A percentile compares a stretch with the other conserved stretches of the same genome.
Evolutionary conservation across 1,140 invertebrate genomes (phyloP).

Genomic region (Aleiodes sp.): DNA sequence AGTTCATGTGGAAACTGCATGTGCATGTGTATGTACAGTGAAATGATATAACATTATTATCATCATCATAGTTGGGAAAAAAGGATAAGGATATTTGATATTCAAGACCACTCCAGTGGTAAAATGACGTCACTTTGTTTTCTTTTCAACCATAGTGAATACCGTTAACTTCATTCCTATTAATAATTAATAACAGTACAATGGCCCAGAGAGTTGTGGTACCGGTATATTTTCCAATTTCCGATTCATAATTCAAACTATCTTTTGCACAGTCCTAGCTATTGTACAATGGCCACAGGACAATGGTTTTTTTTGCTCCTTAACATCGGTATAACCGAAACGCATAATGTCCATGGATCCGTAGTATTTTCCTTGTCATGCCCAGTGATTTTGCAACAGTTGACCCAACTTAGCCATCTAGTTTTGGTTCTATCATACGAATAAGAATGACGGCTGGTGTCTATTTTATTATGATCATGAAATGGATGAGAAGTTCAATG

Average conservation of each 20-base stretch:
- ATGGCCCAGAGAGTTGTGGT: slow-evolving; percentile 6
- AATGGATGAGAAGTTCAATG: no score
- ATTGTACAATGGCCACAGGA: slow-evolving; percentile 17
- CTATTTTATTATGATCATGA: not conserved
- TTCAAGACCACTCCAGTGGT: slow-evolving; percentile 31
- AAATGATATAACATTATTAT: slow-evolving; percentile 22
- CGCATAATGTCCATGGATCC: slow-evolving; percentile 10
- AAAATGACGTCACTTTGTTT: slow-evolving; percentile 10
- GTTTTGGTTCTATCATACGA: not conserved
- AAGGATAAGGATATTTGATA: slow-evolving; percentile 29
- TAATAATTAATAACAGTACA: slow-evolving; percentile 37
- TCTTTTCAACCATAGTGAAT: not conserved
- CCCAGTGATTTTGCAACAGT: slow-evolving; percentile 18
- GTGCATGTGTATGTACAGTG: no score
- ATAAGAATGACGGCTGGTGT: not conserved
- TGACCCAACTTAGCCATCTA: slow-evolving; percentile 6
- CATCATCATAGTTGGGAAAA: slow-evolving; percentile 26
- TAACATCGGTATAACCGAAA: slow-evolving; percentile 7
- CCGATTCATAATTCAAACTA: slow-evolving; percentile 29
- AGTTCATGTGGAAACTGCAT: slow-evolving; percentile 9
- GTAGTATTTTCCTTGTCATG: slow-evolving; percentile 22
- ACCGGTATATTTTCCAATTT: slow-evolving; percentile 27
- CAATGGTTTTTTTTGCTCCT: slow-evolving; percentile 21
- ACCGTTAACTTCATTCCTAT: slow-evolving; percentile 27
- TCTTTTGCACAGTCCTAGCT: not conserved